phyloP scores from a whole-genome alignment of 2,113 vertebrate species.

The Leucopternis melanops region DNA sequence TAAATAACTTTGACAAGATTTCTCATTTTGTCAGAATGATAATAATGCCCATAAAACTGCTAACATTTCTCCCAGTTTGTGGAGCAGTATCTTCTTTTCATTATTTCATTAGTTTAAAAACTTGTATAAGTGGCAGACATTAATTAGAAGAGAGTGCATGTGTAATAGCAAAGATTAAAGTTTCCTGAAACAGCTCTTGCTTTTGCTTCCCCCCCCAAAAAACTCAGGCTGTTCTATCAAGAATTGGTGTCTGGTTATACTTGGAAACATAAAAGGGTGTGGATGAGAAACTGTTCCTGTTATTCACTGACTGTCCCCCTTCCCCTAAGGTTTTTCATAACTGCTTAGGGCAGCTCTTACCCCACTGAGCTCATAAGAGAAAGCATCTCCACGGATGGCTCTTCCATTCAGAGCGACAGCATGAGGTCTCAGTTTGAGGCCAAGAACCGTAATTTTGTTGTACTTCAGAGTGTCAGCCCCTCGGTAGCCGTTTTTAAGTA shows the following conservation, averaged over 20 bases:
- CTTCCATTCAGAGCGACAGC: constrained; percentile 38
- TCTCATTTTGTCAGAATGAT: not conserved
- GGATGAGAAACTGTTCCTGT: not conserved
- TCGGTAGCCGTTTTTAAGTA: constrained; percentile 50
- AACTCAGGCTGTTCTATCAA: not conserved
- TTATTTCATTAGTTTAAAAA: not conserved
- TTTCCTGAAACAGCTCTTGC: not conserved
- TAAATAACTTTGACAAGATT: not conserved
- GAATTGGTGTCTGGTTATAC: not conserved
- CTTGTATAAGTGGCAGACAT: not conserved
- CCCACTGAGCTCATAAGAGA: not conserved
- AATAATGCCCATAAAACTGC: not conserved
- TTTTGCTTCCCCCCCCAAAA: not conserved
- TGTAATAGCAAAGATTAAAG: not conserved
- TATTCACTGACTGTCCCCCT: not conserved
- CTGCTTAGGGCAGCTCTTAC: not conserved
- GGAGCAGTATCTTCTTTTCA: not conserved
- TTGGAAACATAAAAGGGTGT: not conserved
- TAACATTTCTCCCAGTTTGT: not conserved
- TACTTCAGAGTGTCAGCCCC: constrained; percentile 21
- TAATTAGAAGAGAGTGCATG: not conserved
- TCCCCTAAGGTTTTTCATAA: not conserved
- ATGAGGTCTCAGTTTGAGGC: constrained; percentile 30
- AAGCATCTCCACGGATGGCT: not conserved
- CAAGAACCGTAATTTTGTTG: constrained; percentile 35